phyloP scores from a whole-genome alignment of 1,140 invertebrate species.

The Mactra quadrangularis region DNA sequence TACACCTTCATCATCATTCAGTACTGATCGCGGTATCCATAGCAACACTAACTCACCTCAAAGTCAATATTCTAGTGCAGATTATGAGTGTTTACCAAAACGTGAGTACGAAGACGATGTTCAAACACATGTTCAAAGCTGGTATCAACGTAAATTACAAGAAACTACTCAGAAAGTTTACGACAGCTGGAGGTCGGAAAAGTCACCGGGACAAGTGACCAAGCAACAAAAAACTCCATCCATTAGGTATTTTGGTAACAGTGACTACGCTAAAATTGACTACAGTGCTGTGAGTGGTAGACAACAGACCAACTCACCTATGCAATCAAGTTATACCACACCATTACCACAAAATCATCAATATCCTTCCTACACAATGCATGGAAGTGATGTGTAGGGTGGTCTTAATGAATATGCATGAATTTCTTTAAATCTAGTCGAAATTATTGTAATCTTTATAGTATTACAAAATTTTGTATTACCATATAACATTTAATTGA shows the following conservation, averaged over 20 bases:
- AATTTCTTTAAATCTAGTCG: too few relatives aligned
- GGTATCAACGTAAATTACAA: constrained; percentile 76
- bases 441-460: too few relatives aligned
- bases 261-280: constrained; percentile 51
- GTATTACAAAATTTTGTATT: too few relatives aligned
- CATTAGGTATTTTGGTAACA: constrained; percentile 44
- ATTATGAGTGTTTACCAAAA: constrained; percentile 61
- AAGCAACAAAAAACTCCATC: constrained; percentile 15
- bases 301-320: not conserved
- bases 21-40: constrained; percentile 75
- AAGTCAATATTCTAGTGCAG: constrained; percentile 61
- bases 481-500: too few relatives aligned
- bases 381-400: constrained; percentile 79
- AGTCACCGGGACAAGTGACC: constrained; percentile 5
- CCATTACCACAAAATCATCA: constrained; percentile 31
- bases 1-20: constrained; percentile 80
- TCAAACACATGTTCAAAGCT: constrained; percentile 72
- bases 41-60: constrained; percentile 75
- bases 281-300: constrained; percentile 12
- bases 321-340: not conserved
- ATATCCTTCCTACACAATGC: constrained; percentile 24
- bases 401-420: too few relatives aligned
- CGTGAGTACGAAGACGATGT: constrained; percentile 66
- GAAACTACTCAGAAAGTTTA: constrained; percentile 72
- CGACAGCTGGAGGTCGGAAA: constrained; percentile 52